Percentiles rank a stretch among this genome's conserved stretches.
These are phyloP conservation scores for Spilarctia lutea DNA, from an alignment of 2,888 invertebrate genomes.

Conservation along the genomic window DNA sequence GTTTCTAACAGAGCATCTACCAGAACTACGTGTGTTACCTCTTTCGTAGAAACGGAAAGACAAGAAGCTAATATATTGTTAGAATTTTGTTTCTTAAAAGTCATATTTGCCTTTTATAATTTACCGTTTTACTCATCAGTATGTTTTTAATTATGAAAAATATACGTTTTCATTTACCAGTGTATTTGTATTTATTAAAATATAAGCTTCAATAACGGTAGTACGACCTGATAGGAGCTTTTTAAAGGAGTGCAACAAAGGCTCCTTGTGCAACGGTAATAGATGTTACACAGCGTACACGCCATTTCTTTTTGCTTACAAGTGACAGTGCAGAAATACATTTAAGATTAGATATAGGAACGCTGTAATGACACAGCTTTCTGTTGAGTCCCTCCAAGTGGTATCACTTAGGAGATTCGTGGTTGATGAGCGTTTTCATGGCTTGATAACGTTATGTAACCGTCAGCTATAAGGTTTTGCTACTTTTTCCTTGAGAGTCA, in stretches of 20 bases:
- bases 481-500: neutral
- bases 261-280: neutral
- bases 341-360: neutral
- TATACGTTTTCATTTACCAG: too few species aligned
- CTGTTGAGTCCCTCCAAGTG: neutral
- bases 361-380: neutral
- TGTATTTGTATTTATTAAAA: too few species aligned
- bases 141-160: too few species aligned
- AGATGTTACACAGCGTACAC: neutral
- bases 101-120: too few species aligned
- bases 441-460: too few species aligned
- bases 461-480: neutral
- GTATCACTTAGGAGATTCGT: neutral
- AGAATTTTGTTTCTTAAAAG: too few species aligned
- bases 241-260: neutral
- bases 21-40: neutral
- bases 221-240: neutral
- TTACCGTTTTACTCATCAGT: rapidly evolving
- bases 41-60: neutral
- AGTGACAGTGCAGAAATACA: neutral
- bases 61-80: neutral
- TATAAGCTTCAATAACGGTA: too few species aligned
- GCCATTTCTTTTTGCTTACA: neutral
- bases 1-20: neutral
- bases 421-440: too few species aligned